Evolutionary conservation across 2,888 invertebrate genomes (phyloP).

Genomic region (Conistra vaccinii): DNA sequence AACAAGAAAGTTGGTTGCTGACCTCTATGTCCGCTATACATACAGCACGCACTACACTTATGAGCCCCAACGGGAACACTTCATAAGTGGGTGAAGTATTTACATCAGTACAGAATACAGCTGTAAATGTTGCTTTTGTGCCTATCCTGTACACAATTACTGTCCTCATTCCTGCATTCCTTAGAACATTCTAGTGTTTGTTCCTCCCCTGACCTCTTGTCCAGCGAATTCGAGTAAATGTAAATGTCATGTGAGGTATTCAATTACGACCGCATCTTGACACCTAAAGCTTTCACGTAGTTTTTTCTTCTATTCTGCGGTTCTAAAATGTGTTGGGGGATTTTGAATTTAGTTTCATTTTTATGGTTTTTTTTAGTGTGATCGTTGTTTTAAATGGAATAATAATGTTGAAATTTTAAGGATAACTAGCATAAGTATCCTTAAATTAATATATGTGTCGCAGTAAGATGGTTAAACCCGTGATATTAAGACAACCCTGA

Average conservation of each 20-base stretch:
- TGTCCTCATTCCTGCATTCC: conserved; percentile 7
- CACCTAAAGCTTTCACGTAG: conserved; percentile 28
- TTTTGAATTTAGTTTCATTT: conserved; percentile 18
- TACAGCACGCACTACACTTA: background rate
- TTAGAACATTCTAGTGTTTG: conserved; percentile 37
- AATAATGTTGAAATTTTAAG: background rate
- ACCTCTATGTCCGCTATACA: no score
- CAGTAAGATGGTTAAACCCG: no score
- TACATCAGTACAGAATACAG: background rate
- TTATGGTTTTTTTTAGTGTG: background rate
- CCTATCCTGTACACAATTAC: background rate
- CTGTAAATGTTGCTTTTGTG: background rate
- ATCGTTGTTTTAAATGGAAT: background rate
- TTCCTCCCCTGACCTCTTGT: conserved; percentile 18
- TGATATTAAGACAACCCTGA: no score
- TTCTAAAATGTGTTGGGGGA: background rate
- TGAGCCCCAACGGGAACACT: background rate
- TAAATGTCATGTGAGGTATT: conserved; percentile 54
- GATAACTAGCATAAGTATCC: background rate
- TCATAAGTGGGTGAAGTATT: conserved; percentile 12
- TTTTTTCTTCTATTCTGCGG: background rate
- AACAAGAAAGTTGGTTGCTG: no score
- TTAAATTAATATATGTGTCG: no score
- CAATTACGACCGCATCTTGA: conserved; percentile 51
- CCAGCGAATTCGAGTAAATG: conserved; percentile 47